Conservation (phyloP, 1,140 invertebrate species). For the Hypothenemus hampei region DNA sequence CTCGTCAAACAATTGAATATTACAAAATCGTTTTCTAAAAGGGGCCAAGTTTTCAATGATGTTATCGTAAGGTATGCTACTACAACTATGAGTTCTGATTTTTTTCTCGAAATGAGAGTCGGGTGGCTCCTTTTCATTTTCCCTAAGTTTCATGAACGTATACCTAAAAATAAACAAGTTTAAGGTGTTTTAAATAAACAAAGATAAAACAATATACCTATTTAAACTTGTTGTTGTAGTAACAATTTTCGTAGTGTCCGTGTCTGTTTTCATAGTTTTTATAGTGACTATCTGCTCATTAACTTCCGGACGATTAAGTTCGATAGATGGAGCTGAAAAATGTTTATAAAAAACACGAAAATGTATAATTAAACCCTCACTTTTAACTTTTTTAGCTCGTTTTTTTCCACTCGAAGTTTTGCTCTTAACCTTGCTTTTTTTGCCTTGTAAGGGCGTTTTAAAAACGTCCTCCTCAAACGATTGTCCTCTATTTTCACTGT, state of each 20-base stretch:
- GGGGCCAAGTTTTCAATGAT: constrained; percentile 45
- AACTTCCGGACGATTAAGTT: constrained; percentile 3
- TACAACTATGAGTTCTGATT: constrained; percentile 42
- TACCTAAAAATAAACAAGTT: constrained; percentile 21
- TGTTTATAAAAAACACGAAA: no score
- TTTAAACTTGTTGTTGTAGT: constrained; percentile 41
- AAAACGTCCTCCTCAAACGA: constrained; percentile 29
- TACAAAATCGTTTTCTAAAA: constrained; percentile 44
- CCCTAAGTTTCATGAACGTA: constrained; percentile 40
- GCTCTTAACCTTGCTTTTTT: constrained; percentile 32
- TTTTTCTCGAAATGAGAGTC: constrained; percentile 35
- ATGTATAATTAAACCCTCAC: no score
- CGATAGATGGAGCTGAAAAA: constrained; percentile 1
- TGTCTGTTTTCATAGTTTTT: constrained; percentile 34
- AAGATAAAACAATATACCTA: constrained; percentile 14
- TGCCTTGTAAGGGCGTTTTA: constrained; percentile 17
- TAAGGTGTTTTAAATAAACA: not conserved
- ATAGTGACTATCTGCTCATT: constrained; percentile 29
- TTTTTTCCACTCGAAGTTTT: constrained; percentile 32
- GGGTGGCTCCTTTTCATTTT: constrained; percentile 26
- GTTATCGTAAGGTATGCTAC: constrained; percentile 43
- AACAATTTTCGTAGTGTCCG: constrained; percentile 34
- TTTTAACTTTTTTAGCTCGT: constrained; percentile 34
- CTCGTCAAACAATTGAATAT: constrained; percentile 40
- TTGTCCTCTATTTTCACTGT: constrained; percentile 13